phyloP scores from a whole-genome alignment of 2,113 vertebrate genomes.

The Zeus faber region DNA sequence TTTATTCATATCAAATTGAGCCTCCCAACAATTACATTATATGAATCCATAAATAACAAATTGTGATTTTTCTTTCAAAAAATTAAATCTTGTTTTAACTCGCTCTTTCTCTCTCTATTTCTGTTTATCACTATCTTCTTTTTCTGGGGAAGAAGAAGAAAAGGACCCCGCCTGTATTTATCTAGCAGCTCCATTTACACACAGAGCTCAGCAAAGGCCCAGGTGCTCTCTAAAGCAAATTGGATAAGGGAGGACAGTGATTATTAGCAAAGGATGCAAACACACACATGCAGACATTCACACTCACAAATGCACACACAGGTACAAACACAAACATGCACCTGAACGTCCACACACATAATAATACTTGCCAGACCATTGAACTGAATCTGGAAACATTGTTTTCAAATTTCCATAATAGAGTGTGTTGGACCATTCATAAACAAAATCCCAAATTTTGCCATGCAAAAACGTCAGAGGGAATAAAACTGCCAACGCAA shows the following conservation, averaged over 20 bases:
- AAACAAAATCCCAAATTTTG: not conserved
- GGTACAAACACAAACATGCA: not conserved
- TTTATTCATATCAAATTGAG: no score
- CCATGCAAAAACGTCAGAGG: not conserved
- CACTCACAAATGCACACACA: no score
- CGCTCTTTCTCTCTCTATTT: constrained; percentile 8
- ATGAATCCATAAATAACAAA: no score
- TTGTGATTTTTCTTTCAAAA: no score
- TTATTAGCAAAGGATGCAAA: constrained; percentile 26
- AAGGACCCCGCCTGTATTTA: constrained; percentile 72
- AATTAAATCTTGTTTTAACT: no score
- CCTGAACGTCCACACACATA: not conserved
- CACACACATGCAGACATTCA: constrained; percentile 12
- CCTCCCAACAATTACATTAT: no score
- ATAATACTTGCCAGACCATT: not conserved
- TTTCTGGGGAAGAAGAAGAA: constrained; percentile 35
- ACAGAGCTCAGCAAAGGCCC: constrained; percentile 37
- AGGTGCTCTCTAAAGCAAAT: constrained; percentile 67
- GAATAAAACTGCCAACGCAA: no score
- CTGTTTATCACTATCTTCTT: constrained; percentile 16
- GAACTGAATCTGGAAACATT: not conserved
- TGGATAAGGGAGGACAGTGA: constrained; percentile 56
- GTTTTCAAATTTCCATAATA: not conserved
- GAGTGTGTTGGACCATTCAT: not conserved
- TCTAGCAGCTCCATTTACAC: constrained; percentile 51